Conservation (phyloP, 2,113 vertebrate genomes). For the Todiramphus saurophagus region DNA sequence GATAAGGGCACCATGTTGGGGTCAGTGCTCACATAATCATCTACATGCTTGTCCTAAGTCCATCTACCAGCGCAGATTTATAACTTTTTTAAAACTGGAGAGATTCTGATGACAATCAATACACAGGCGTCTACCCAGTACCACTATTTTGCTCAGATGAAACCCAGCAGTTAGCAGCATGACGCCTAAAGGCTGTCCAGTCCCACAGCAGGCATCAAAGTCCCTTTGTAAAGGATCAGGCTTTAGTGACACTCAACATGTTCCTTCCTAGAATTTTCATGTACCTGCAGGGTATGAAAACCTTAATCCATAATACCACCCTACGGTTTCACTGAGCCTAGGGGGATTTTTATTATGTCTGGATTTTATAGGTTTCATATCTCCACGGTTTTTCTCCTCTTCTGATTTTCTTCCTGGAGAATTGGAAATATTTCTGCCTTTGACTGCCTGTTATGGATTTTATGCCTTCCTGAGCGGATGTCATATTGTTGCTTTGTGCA, state of each 20-base stretch:
- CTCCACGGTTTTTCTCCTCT: background rate
- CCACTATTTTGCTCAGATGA: background rate
- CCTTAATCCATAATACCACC: background rate
- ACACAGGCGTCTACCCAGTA: background rate
- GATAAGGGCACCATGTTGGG: accelerated
- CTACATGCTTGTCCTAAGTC: background rate
- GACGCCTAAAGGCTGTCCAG: background rate
- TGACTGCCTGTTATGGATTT: background rate
- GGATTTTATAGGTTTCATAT: background rate
- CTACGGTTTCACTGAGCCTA: background rate
- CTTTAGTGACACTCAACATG: background rate
- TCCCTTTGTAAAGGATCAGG: background rate
- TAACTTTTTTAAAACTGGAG: background rate
- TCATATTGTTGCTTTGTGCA: background rate
- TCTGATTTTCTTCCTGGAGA: background rate
- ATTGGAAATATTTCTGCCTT: background rate
- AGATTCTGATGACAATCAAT: background rate
- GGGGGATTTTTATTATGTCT: background rate
- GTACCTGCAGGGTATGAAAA: background rate
- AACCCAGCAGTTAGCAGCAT: background rate
- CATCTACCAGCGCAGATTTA: background rate
- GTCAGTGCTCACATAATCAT: background rate
- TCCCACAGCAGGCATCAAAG: background rate
- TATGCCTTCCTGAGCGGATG: background rate
- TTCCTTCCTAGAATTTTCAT: background rate